Percentiles rank a stretch among this genome's conserved stretches.
Conservation (phyloP, 2,113 vertebrate genomes). For the Pangasianodon gigas region DNA sequence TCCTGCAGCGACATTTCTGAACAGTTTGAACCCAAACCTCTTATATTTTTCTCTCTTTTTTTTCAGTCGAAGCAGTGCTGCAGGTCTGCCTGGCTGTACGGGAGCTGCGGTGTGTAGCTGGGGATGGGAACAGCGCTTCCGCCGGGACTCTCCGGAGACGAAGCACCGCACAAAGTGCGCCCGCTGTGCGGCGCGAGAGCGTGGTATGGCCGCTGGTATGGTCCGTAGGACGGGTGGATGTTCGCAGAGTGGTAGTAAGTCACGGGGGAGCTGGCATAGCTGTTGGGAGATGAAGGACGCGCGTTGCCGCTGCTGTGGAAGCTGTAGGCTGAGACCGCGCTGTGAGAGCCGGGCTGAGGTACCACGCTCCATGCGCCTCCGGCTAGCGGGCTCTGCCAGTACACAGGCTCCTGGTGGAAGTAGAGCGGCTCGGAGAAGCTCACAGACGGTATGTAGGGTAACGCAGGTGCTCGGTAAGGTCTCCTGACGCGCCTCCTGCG, state of each 20-base stretch:
- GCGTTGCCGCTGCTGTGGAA: constrained; percentile 43
- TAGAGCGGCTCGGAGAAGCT: constrained; percentile 63
- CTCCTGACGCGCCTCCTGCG: constrained; percentile 69
- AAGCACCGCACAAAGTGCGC: constrained; percentile 60
- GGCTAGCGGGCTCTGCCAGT: constrained; percentile 57
- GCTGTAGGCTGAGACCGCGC: constrained; percentile 44
- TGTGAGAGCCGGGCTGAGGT: constrained; percentile 48
- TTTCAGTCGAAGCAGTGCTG: constrained; percentile 54
- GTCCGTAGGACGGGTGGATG: constrained; percentile 61
- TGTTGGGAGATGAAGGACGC: constrained; percentile 60
- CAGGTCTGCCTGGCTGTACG: constrained; percentile 53
- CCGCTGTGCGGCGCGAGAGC: constrained; percentile 65
- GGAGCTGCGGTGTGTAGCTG: constrained; percentile 58
- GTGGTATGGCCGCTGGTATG: constrained; percentile 60
- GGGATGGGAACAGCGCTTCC: constrained; percentile 57
- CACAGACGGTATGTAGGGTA: constrained; percentile 54
- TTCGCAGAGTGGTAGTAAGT: constrained; percentile 55
- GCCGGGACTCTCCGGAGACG: constrained; percentile 65
- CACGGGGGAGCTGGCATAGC: constrained; percentile 48
- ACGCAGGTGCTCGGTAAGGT: constrained; percentile 47
- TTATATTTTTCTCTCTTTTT: neutral
- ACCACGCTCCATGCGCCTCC: constrained; percentile 60
- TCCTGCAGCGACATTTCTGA: neutral
- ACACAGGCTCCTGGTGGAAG: constrained; percentile 58
- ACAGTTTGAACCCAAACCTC: neutral